A percentile compares a stretch with the other conserved stretches of the same genome.
Conservation (phyloP, 2,888 invertebrate genomes). For the Idaea aversata region DNA sequence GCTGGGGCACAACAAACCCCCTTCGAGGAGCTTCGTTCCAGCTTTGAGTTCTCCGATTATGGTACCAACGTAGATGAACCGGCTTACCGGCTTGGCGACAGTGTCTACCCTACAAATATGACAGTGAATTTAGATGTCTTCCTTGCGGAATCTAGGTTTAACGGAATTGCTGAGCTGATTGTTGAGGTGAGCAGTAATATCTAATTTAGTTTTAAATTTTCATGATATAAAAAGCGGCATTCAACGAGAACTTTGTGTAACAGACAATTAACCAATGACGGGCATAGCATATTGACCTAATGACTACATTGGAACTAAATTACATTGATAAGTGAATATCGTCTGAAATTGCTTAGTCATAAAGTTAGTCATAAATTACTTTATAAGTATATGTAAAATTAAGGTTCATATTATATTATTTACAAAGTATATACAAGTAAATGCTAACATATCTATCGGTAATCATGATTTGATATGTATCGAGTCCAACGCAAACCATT, state of each 20-base stretch:
- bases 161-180: slow-evolving; percentile 48
- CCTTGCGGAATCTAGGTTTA: slow-evolving; percentile 48
- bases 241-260: no score
- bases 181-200: slow-evolving; percentile 47
- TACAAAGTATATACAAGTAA: no score
- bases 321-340: no score
- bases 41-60: slow-evolving; percentile 53
- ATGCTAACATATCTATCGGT: not conserved
- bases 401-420: not conserved
- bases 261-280: no score
- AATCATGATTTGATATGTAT: not conserved
- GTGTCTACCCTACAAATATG: slow-evolving; percentile 51
- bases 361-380: not conserved
- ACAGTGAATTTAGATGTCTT: slow-evolving; percentile 59
- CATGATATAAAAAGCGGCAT: no score
- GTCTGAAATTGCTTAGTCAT: not conserved
- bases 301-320: no score
- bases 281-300: no score
- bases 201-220: not conserved
- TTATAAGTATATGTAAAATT: not conserved
- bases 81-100: slow-evolving; percentile 53
- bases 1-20: slow-evolving; percentile 48
- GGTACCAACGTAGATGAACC: slow-evolving; percentile 56
- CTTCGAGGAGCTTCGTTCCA: slow-evolving; percentile 47
- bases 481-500: not conserved